A percentile compares a stretch with the other conserved stretches of the same genome.
Evolutionary conservation across 2,888 invertebrate genomes (phyloP).

Genomic region (Eremobia ochroleuca): DNA sequence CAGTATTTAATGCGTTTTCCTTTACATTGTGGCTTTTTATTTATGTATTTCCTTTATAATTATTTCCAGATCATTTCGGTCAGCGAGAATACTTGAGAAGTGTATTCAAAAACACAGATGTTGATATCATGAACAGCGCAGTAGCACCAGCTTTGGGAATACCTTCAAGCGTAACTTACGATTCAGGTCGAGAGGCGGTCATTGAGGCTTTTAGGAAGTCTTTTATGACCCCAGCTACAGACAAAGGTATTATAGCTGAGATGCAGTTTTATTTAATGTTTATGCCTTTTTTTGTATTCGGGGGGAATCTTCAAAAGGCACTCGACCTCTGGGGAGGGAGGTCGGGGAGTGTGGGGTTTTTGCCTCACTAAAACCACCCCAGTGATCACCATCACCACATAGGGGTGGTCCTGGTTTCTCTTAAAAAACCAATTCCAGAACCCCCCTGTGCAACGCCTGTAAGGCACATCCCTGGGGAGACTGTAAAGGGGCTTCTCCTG

Average conservation of each 20-base stretch:
- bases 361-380: no score
- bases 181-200: constrained; percentile 90
- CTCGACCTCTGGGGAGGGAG: no score
- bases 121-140: constrained; percentile 93
- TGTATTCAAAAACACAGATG: constrained; percentile 72
- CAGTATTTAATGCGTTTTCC: not conserved
- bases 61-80: constrained; percentile 78
- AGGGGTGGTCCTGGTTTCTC: no score
- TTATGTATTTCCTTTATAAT: constrained; percentile 3
- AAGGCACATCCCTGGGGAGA: no score
- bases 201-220: constrained; percentile 90
- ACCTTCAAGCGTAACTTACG: constrained; percentile 91
- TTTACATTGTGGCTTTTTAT: not conserved
- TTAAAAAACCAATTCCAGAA: no score
- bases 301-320: no score
- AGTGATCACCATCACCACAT: no score
- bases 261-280: constrained; percentile 23
- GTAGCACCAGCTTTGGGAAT: constrained; percentile 93
- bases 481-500: no score
- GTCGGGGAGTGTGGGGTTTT: no score
- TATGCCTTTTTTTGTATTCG: no score
- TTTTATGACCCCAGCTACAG: constrained; percentile 94
- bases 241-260: constrained; percentile 87
- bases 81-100: constrained; percentile 73
- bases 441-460: no score